Evolutionary conservation across 2,888 invertebrate genomes (phyloP).

Genomic region (Eledona agricola): DNA sequence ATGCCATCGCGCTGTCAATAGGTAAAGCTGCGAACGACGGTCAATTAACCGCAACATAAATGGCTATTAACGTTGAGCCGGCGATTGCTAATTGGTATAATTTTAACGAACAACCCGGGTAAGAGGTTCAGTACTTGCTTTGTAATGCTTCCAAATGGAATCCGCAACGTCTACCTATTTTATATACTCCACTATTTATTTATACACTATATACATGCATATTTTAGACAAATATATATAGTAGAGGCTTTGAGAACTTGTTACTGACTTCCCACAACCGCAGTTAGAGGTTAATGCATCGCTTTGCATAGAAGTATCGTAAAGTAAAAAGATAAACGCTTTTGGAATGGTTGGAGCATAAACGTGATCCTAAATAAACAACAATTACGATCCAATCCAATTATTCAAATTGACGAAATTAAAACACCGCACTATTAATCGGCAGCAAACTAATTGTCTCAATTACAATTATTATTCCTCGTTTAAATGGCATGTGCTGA

Average conservation of each 20-base stretch:
- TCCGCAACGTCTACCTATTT: constrained; percentile 21
- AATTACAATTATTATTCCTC: too few relatives aligned
- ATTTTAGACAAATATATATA: too few relatives aligned
- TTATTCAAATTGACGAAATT: too few relatives aligned
- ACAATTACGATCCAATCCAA: background rate
- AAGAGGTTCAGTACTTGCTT: constrained; percentile 16
- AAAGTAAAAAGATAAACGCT: constrained; percentile 8
- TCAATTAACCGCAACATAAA: constrained; percentile 23
- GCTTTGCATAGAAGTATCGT: constrained; percentile 27
- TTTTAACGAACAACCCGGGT: constrained; percentile 23
- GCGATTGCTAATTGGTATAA: constrained; percentile 31
- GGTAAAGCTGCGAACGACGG: background rate
- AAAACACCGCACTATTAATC: background rate
- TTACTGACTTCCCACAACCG: constrained; percentile 12
- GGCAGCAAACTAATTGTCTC: too few relatives aligned
- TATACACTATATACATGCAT: too few relatives aligned
- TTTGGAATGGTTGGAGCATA: constrained; percentile 3
- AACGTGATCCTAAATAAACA: too few relatives aligned
- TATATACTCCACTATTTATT: too few relatives aligned
- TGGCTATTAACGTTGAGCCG: constrained; percentile 21
- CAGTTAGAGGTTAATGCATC: constrained; percentile 32
- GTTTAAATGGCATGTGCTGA: too few relatives aligned
- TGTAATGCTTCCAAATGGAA: constrained; percentile 27
- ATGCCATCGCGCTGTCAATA: too few relatives aligned
- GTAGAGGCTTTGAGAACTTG: constrained; percentile 4